These are phyloP conservation scores for Nematostella vectensis DNA, from an alignment of 92 coral and sea anemone genomes.

Conservation along the genomic window DNA sequence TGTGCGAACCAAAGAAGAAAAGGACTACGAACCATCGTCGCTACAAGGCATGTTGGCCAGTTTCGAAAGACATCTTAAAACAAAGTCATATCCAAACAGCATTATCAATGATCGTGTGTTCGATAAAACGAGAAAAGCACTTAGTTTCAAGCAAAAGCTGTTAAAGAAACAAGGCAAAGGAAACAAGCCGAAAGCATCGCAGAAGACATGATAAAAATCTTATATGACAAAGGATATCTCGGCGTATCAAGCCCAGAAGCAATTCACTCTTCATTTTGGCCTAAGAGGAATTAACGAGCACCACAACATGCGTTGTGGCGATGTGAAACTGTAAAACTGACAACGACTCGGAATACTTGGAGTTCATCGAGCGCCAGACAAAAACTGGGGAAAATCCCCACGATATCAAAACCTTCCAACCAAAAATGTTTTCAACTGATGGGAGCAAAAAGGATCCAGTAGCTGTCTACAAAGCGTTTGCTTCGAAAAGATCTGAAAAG, in stretches of 20 bases:
- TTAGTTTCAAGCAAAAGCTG: slow-evolving; percentile 22
- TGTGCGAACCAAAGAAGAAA: slow-evolving; percentile 25
- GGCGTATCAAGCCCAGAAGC: slow-evolving; percentile 27
- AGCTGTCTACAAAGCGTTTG: slow-evolving; percentile 41
- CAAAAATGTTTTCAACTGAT: slow-evolving; percentile 50
- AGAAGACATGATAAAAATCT: slow-evolving; percentile 11
- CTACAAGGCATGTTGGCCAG: slow-evolving; percentile 17
- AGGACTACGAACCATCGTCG: slow-evolving; percentile 31
- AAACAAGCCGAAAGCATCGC: slow-evolving; percentile 9
- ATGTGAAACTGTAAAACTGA: slow-evolving; percentile 25
- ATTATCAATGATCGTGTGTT: slow-evolving; percentile 29
- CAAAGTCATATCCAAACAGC: slow-evolving; percentile 15
- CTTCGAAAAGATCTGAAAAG: slow-evolving; percentile 41
- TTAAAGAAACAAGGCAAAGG: slow-evolving; percentile 15
- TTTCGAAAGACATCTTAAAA: slow-evolving; percentile 25
- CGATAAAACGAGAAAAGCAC: slow-evolving; percentile 23
- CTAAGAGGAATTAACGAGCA: slow-evolving; percentile 34
- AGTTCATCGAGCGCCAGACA: slow-evolving; percentile 39
- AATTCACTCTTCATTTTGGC: slow-evolving; percentile 16
- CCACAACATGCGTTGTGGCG: slow-evolving; percentile 37
- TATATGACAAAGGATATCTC: slow-evolving; percentile 14
- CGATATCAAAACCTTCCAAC: slow-evolving; percentile 28
- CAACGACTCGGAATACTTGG: slow-evolving; percentile 19
- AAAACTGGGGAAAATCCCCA: slow-evolving; percentile 35
- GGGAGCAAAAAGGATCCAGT: slow-evolving; percentile 49